phyloP scores from a whole-genome alignment of 2,113 vertebrate species.

The Merops nubicus region DNA sequence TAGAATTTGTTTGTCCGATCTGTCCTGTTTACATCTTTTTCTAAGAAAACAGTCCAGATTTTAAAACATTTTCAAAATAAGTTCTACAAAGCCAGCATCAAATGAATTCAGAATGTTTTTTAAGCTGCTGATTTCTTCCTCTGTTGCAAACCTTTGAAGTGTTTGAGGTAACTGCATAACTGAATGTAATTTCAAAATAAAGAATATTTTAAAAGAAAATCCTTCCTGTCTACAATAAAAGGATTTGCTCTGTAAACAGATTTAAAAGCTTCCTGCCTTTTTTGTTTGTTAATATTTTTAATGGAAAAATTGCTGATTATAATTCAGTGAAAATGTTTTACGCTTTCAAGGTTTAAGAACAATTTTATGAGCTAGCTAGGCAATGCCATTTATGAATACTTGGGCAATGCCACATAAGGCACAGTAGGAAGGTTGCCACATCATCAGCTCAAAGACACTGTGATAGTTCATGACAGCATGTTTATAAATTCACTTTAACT shows the following conservation, averaged over 20 bases:
- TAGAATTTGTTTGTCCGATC: conserved; percentile 96
- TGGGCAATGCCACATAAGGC: neutral
- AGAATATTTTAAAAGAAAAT: conserved; percentile 31
- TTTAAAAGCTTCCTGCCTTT: conserved; percentile 22
- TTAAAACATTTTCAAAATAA: conserved; percentile 50
- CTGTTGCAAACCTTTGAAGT: conserved; percentile 50
- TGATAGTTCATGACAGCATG: neutral
- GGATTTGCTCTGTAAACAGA: conserved; percentile 4
- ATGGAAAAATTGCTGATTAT: conserved; percentile 7
- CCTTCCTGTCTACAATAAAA: conserved; percentile 3
- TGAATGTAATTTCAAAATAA: conserved; percentile 48
- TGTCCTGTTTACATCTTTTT: conserved; percentile 97
- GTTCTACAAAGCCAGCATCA: conserved; percentile 49
- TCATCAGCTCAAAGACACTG: neutral
- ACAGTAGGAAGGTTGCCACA: neutral
- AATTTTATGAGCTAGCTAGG: conserved; percentile 4
- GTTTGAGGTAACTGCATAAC: neutral
- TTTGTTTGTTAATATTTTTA: neutral
- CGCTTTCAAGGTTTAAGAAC: neutral
- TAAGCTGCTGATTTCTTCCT: conserved; percentile 26
- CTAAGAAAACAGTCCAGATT: conserved; percentile 75
- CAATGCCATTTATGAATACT: neutral
- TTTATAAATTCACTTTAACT: neutral
- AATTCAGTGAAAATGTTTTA: conserved; percentile 12
- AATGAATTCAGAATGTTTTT: conserved; percentile 25